Evolutionary conservation across 2,113 vertebrate species (phyloP).

Genomic region (Microcebus murinus): DNA sequence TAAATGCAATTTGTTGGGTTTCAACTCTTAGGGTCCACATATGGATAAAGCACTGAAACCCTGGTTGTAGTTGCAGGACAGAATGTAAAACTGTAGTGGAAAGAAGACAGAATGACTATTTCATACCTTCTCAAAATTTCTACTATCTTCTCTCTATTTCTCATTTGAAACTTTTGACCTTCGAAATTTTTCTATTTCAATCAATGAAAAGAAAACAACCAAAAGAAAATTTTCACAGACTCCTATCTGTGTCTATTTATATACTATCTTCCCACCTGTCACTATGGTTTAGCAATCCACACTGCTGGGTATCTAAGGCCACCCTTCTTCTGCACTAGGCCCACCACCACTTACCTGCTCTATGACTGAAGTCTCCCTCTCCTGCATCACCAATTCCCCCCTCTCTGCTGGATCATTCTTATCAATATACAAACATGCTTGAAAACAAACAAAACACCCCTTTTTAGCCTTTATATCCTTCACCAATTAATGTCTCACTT

Average conservation of each 20-base stretch:
- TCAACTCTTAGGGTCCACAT: not conserved
- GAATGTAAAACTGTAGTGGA: not conserved
- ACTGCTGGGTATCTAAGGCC: not conserved
- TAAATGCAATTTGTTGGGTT: not conserved
- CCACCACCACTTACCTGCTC: not conserved
- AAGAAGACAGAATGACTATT: not conserved
- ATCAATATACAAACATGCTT: not conserved
- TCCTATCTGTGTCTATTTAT: not conserved
- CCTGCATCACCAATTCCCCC: not conserved
- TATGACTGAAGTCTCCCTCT: not conserved
- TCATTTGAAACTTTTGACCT: not conserved
- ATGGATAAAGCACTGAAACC: not conserved
- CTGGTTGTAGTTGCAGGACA: not conserved
- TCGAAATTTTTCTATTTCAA: not conserved
- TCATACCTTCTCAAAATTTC: constrained; percentile 7
- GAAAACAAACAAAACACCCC: not conserved
- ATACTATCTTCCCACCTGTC: not conserved
- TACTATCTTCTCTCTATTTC: not conserved
- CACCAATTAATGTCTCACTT: not conserved
- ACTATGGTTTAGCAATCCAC: not conserved
- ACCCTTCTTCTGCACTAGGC: not conserved
- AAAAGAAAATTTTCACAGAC: not conserved
- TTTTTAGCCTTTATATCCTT: not conserved
- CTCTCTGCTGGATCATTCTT: not conserved
- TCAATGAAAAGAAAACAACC: not conserved